phyloP scores from a whole-genome alignment of 1,140 invertebrate species.

The Anthonomus grandis region DNA sequence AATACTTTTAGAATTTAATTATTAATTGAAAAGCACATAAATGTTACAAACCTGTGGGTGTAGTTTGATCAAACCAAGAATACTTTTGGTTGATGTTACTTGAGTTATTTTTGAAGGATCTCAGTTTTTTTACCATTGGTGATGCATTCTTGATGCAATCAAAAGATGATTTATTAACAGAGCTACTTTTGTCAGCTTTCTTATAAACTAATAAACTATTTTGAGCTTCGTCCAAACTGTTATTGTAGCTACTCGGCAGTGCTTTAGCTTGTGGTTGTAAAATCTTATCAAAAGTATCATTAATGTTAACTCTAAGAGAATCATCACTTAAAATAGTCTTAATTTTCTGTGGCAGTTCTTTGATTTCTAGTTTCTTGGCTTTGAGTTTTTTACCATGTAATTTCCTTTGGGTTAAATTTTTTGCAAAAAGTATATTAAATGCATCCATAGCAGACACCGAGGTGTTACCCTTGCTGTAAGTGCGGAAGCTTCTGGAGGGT shows the following conservation, averaged over 20 bases:
- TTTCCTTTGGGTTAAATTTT: not conserved
- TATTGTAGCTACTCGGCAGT: too few species aligned
- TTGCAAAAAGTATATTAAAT: slow-evolving; percentile 10
- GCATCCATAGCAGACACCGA: slow-evolving; percentile 2
- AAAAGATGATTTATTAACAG: too few species aligned
- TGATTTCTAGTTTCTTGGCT: slow-evolving; percentile 3
- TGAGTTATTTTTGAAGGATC: not conserved
- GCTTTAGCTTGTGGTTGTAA: too few species aligned
- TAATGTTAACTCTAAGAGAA: not conserved
- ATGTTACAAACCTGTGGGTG: too few species aligned
- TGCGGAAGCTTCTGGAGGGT: not conserved
- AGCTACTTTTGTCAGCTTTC: too few species aligned
- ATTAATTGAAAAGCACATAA: too few species aligned
- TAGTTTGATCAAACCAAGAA: slow-evolving; percentile 10
- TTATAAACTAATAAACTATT: too few species aligned
- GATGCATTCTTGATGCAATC: too few species aligned
- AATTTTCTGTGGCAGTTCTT: slow-evolving; percentile 10
- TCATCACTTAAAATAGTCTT: slow-evolving; percentile 9
- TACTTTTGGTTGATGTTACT: not conserved
- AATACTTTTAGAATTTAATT: too few species aligned
- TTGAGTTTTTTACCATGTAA: not conserved
- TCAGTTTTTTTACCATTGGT: slow-evolving; percentile 5
- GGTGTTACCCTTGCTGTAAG: slow-evolving; percentile 9
- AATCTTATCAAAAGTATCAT: slow-evolving; percentile 15
- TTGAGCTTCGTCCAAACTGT: too few species aligned